Evolutionary conservation across 2,888 invertebrate species (phyloP).

Genomic region (Isoperla grammatica): DNA sequence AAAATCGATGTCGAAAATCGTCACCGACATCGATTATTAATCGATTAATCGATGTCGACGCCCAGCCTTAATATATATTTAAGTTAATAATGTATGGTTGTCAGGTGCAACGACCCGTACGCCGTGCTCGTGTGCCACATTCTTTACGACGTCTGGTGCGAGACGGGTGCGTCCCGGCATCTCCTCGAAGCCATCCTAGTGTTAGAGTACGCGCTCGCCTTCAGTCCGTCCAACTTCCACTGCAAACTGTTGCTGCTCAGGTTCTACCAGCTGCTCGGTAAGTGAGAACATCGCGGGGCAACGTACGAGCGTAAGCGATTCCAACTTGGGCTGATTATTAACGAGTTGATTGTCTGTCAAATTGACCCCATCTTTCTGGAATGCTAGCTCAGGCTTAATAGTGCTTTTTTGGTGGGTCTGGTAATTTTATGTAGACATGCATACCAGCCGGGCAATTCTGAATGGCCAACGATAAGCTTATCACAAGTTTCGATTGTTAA

Average conservation of each 20-base stretch:
- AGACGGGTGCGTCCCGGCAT: slow-evolving; percentile 44
- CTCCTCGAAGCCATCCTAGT: slow-evolving; percentile 59
- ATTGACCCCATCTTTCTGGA: background rate
- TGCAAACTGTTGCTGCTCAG: slow-evolving; percentile 77
- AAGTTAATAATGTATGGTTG: slow-evolving; percentile 37
- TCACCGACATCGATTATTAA: too few relatives aligned
- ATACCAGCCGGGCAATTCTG: too few relatives aligned
- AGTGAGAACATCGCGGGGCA: too few relatives aligned
- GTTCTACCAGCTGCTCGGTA: slow-evolving; percentile 70
- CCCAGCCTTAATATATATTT: too few relatives aligned
- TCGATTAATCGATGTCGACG: too few relatives aligned
- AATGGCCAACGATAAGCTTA: too few relatives aligned
- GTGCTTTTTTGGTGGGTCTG: background rate
- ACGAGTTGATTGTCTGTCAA: background rate
- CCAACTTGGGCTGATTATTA: too few relatives aligned
- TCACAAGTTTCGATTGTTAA: too few relatives aligned
- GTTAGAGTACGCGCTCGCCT: slow-evolving; percentile 64
- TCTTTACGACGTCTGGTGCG: slow-evolving; percentile 51
- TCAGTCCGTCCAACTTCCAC: slow-evolving; percentile 85
- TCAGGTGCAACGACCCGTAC: slow-evolving; percentile 62
- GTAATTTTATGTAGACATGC: too few relatives aligned
- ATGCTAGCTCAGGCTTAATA: background rate
- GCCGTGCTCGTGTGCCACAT: slow-evolving; percentile 71
- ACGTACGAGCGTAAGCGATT: too few relatives aligned
- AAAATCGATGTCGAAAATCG: too few relatives aligned